These are phyloP conservation scores for rat (Rattus norvegicus) DNA, from an alignment of 2,113 vertebrate species.

Conservation along the genomic window DNA sequence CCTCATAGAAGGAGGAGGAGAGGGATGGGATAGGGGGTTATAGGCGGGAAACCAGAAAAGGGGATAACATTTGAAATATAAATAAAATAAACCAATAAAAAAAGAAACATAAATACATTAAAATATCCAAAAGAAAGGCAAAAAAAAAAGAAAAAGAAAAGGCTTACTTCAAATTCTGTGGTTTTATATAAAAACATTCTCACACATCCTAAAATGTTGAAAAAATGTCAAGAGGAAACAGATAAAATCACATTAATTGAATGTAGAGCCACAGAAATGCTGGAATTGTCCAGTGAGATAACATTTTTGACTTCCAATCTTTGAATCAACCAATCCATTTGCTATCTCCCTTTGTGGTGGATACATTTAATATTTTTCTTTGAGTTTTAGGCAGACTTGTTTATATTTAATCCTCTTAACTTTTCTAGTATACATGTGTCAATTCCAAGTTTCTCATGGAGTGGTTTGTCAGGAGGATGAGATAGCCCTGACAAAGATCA, in stretches of 20 bases:
- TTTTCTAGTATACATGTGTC: not conserved
- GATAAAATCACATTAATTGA: not conserved
- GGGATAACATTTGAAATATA: no score
- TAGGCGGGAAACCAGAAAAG: no score
- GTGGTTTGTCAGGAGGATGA: not conserved
- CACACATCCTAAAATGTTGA: not conserved
- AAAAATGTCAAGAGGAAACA: slow-evolving; percentile 1
- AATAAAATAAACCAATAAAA: no score
- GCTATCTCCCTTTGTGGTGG: not conserved
- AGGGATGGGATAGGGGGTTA: no score
- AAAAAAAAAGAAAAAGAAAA: not conserved
- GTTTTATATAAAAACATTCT: not conserved
- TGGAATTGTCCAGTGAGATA: not conserved
- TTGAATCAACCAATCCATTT: not conserved
- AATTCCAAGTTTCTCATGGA: not conserved
- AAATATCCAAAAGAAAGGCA: no score
- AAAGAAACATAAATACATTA: no score
- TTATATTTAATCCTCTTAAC: not conserved
- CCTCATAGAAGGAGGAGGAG: no score
- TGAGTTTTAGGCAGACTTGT: not conserved
- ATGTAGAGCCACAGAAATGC: not conserved
- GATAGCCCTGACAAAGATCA: not conserved
- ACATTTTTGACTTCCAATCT: not conserved
- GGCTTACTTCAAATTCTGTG: not conserved
- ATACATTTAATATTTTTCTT: not conserved